Evolutionary conservation across 2,113 vertebrate species (phyloP).

Genomic region (Pangasianodon hypophthalmus): DNA sequence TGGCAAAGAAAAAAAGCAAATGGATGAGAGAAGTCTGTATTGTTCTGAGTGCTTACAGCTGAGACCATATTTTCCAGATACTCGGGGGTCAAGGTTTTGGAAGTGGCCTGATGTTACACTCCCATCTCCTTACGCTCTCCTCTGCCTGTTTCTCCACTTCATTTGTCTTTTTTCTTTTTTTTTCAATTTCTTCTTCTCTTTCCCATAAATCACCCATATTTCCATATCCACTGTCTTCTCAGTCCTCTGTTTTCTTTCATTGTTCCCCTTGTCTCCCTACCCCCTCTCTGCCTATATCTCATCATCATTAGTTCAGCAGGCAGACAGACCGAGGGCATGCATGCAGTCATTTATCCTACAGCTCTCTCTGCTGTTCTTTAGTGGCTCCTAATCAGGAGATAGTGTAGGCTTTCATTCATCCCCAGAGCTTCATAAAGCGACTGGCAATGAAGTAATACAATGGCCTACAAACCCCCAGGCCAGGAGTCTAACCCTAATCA

Average conservation of each 20-base stretch:
- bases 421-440: conserved; percentile 79
- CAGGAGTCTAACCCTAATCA: conserved; percentile 62
- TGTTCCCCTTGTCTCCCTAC: background rate
- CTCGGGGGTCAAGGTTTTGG: conserved; percentile 37
- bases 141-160: conserved; percentile 1
- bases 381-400: conserved; percentile 70
- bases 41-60: conserved; percentile 7
- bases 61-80: conserved; percentile 7
- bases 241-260: conserved; percentile 44
- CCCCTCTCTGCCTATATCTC: conserved; percentile 64
- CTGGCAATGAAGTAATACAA: conserved; percentile 75
- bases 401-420: conserved; percentile 72
- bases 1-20: background rate
- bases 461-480: conserved; percentile 68
- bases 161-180: background rate
- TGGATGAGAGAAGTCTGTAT: background rate
- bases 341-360: conserved; percentile 57
- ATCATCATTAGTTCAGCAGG: conserved; percentile 67
- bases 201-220: conserved; percentile 54
- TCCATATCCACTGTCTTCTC: conserved; percentile 13
- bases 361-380: conserved; percentile 58
- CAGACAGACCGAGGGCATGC: conserved; percentile 65
- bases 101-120: conserved; percentile 31
- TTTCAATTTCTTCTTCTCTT: conserved; percentile 37
- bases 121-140: background rate